Base-by-base conservation (phyloP, 2,797 vertebrate genomes). In the Schizopygopsis pylzovi region DNA sequence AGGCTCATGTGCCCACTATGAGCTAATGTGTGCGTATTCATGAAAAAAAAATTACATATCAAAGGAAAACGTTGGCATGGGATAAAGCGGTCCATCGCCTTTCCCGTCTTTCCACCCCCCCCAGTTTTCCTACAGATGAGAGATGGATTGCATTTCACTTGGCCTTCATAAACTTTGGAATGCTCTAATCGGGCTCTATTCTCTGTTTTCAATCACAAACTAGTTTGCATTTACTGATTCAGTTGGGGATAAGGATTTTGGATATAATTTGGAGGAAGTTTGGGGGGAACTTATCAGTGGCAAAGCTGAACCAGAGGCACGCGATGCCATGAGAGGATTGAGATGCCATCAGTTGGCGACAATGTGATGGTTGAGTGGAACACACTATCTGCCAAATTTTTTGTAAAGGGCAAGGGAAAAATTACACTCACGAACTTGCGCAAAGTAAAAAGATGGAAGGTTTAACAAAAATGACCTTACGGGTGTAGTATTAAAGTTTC, bases 161-260 rank as follows among this genome's bases (percentile, higher is more conserved):
- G 88, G 92, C 85, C 81, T 87, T 91, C 90, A 90, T 90, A 93
- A 92, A 92, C 54, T 83, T 67, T 72, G 87, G 89, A 93, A 93
- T 85, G 91, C 87, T 87, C 79, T 91, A 90, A 92, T 92, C 89
- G 80, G 79, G 71, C 86, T 63, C 8, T 39, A 41, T 59, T 79
- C 92, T 93, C 92, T 93, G 93, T 83, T 92, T 92, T 92, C 82
- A 93, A 93, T 95, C 92, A 92, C 81, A 88, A 92, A 87, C 75
- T 89, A 88, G 82, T 89, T 41, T 87, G 92, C 89, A 88, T 89
- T 41, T 86, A 91, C 89, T 88, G 71, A 90, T 89, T 85, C 86
- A 59, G 84, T 84, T 78, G 81, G 88, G 88, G 83, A 86, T 85
- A 65, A 83, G 85, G 56, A 81, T 47, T 65, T 89, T 80, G 54